phyloP scores from a whole-genome alignment of 2,113 vertebrate species.

The Harpagus bidentatus region DNA sequence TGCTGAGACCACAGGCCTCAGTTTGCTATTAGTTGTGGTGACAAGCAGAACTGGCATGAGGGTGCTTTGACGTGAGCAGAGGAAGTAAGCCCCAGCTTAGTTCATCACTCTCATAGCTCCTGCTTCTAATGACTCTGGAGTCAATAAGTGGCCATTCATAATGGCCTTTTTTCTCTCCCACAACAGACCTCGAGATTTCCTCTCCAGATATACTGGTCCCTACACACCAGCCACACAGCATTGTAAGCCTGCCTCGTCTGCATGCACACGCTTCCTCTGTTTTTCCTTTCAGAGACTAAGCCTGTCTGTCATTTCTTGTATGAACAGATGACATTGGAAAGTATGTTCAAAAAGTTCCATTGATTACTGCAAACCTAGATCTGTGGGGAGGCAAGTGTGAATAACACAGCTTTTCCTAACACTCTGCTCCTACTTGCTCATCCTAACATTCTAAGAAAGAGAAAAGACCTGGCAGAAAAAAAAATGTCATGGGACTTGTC shows the following conservation, averaged over 20 bases:
- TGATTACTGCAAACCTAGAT: neutral
- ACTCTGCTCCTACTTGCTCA: neutral
- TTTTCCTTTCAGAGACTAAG: neutral
- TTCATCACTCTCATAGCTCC: neutral
- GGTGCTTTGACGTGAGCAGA: rapidly evolving
- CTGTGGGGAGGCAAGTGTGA: neutral
- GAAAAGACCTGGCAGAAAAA: neutral
- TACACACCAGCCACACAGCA: rapidly evolving
- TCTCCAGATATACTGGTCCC: neutral
- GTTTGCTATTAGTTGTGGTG: neutral
- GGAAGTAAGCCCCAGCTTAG: neutral
- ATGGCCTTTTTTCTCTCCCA: neutral
- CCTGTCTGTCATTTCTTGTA: neutral
- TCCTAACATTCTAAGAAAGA: neutral
- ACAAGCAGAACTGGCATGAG: neutral
- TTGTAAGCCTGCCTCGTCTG: neutral
- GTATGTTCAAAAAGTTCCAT: neutral
- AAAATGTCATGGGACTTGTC: neutral
- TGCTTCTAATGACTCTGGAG: neutral
- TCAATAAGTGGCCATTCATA: neutral
- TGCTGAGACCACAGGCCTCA: neutral
- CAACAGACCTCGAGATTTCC: neutral
- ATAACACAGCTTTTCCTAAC: neutral
- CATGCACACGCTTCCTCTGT: too few relatives aligned
- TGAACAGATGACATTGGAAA: neutral